phyloP scores from a whole-genome alignment of 2,113 vertebrate genomes.

The Paradoxurus hermaphroditus region DNA sequence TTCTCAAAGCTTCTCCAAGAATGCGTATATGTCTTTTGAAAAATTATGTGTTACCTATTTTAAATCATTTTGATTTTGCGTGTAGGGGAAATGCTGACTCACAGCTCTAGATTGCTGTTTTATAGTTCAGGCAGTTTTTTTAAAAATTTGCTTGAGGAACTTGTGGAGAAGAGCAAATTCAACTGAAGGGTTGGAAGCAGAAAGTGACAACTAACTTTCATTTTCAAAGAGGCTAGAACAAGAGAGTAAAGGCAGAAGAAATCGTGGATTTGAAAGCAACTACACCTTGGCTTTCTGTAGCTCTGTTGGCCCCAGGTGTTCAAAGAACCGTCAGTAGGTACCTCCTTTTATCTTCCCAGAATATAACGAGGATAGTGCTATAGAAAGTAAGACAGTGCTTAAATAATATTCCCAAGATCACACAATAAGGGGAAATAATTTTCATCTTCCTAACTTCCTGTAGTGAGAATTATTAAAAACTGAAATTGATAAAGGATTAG shows the following conservation, averaged over 20 bases:
- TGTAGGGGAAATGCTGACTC: conserved; percentile 71
- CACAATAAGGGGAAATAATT: background rate
- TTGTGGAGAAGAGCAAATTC: conserved; percentile 1
- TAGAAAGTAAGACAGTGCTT: conserved; percentile 5
- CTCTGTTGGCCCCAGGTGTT: background rate
- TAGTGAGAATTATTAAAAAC: conserved; percentile 27
- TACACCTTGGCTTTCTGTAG: background rate
- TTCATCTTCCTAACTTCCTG: background rate
- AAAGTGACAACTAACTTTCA: conserved; percentile 25
- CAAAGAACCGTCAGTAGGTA: conserved; percentile 13
- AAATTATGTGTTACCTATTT: conserved; percentile 63
- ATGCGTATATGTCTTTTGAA: conserved; percentile 64
- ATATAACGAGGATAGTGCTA: background rate
- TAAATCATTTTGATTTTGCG: conserved; percentile 74
- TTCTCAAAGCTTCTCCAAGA: conserved; percentile 67
- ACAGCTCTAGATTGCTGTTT: conserved; percentile 65
- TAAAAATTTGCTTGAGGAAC: background rate
- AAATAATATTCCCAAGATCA: conserved; percentile 4
- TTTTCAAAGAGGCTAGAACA: background rate
- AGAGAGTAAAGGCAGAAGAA: background rate
- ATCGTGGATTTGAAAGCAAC: background rate
- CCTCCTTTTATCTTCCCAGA: conserved; percentile 8
- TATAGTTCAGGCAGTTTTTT: conserved; percentile 48
- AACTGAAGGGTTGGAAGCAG: conserved; percentile 10
- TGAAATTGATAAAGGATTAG: background rate